phyloP scores from a whole-genome alignment of 2,888 invertebrate species.

The Glaucopsyche alexis region DNA sequence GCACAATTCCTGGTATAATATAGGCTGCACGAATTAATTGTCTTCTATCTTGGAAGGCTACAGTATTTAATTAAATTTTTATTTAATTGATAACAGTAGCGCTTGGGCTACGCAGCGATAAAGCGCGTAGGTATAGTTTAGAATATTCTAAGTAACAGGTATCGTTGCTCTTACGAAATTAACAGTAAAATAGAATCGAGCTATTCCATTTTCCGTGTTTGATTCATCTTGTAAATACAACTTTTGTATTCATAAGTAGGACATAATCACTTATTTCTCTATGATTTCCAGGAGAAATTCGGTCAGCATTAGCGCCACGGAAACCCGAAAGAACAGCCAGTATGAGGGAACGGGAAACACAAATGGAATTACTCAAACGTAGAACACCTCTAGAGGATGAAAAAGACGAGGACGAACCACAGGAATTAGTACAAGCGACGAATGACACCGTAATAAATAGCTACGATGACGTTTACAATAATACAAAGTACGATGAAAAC shows the following conservation, averaged over 20 bases:
- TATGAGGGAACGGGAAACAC: conserved; percentile 88
- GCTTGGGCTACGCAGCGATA: background rate
- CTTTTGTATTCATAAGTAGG: too few relatives aligned
- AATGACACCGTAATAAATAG: conserved; percentile 71
- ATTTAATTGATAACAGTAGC: background rate
- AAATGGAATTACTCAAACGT: conserved; percentile 80
- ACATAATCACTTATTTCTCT: background rate
- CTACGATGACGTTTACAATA: conserved; percentile 75
- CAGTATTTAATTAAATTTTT: background rate
- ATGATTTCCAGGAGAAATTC: conserved; percentile 84
- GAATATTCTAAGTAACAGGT: background rate
- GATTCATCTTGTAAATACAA: too few relatives aligned
- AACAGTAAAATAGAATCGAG: background rate
- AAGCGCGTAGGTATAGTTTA: conserved; percentile 5
- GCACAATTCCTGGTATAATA: conserved; percentile 15
- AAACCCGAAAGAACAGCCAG: conserved; percentile 93
- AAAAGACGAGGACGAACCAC: conserved; percentile 74
- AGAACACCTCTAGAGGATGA: conserved; percentile 75
- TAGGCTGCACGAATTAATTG: background rate
- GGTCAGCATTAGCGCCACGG: conserved; percentile 88
- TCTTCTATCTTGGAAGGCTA: conserved; percentile 13
- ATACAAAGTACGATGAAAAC: conserved; percentile 68
- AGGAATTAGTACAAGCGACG: conserved; percentile 70
- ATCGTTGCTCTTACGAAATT: background rate
- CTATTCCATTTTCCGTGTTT: too few relatives aligned